phyloP scores from a whole-genome alignment of 53 echinoderm and acorn worm genomes.

The Paelopatides confundens region DNA sequence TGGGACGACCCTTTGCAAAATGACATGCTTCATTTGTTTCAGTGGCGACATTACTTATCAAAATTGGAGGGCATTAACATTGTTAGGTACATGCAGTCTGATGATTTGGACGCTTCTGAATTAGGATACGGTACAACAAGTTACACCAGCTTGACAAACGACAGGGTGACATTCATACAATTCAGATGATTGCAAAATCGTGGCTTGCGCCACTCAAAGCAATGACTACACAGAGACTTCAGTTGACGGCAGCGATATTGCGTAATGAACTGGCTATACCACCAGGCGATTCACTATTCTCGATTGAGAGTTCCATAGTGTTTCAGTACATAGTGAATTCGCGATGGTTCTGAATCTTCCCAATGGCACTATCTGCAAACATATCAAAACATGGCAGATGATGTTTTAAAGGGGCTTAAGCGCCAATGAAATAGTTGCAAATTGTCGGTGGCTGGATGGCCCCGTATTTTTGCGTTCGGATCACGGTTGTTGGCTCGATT shows the following conservation, averaged over 20 bases:
- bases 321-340: constrained; percentile 54
- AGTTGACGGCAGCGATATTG: constrained; percentile 62
- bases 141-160: constrained; percentile 45
- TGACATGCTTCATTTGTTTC: background rate
- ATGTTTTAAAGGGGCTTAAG: too few relatives aligned
- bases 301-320: constrained; percentile 52
- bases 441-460: too few relatives aligned
- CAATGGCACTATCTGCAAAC: constrained; percentile 64
- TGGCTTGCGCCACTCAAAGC: too few relatives aligned
- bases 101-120: too few relatives aligned
- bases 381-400: constrained; percentile 54
- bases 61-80: too few relatives aligned
- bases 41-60: background rate
- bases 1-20: background rate
- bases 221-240: constrained; percentile 67
- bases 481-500: too few relatives aligned
- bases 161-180: background rate
- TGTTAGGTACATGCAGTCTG: too few relatives aligned
- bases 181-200: constrained; percentile 54
- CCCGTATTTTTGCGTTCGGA: too few relatives aligned
- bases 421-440: too few relatives aligned
- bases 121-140: constrained; percentile 47
- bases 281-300: constrained; percentile 55
- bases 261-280: constrained; percentile 63
- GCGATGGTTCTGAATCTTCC: too few relatives aligned